Percentiles rank a stretch among this genome's conserved stretches.
phyloP scores from a whole-genome alignment of 1,140 invertebrate species.

The Antheraea mylitta region DNA sequence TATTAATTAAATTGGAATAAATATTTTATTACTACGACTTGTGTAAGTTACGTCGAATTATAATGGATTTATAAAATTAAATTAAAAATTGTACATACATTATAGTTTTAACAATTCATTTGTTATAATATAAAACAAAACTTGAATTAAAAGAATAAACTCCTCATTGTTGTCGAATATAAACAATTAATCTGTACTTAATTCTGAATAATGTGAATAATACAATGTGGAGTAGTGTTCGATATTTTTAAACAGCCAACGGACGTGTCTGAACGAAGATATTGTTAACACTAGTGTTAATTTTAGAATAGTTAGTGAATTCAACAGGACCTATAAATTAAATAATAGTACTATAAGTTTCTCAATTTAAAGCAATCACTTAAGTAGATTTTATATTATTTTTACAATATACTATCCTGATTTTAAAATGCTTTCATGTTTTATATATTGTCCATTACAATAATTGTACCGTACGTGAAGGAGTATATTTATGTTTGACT shows the following conservation, averaged over 20 bases:
- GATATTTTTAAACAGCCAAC: too few relatives aligned
- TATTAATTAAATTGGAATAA: too few relatives aligned
- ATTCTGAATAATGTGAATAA: conserved; percentile 16
- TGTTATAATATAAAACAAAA: neutral
- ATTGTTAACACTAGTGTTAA: neutral
- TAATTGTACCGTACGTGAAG: too few relatives aligned
- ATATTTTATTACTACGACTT: too few relatives aligned
- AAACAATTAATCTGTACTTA: conserved; percentile 24
- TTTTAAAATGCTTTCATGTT: neutral
- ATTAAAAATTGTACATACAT: too few relatives aligned
- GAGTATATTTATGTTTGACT: conserved; percentile 36
- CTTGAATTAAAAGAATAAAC: neutral
- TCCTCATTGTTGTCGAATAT: conserved; percentile 16
- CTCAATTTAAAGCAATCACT: neutral
- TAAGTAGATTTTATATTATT: too few relatives aligned
- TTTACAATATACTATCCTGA: too few relatives aligned
- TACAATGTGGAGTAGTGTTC: too few relatives aligned
- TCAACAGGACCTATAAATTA: neutral
- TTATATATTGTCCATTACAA: conserved; percentile 6
- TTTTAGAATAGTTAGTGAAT: conserved; percentile 11
- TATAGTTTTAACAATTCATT: too few relatives aligned
- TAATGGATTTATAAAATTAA: too few relatives aligned
- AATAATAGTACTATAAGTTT: neutral
- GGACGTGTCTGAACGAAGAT: too few relatives aligned
- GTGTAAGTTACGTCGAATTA: too few relatives aligned